phyloP scores from a whole-genome alignment of 2,797 vertebrate species.

The Coregonus sp. region DNA sequence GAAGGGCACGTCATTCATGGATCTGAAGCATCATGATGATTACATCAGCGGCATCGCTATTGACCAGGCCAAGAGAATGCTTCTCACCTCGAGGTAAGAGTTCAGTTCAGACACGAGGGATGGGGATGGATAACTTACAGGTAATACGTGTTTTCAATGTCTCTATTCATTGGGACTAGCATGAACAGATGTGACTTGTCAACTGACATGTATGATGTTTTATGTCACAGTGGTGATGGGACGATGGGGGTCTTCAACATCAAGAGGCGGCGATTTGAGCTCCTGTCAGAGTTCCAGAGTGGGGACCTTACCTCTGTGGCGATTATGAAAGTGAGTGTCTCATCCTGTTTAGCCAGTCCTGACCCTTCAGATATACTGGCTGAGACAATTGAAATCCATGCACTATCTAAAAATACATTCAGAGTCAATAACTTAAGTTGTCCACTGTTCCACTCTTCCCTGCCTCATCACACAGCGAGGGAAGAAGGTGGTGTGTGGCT shows the following conservation, averaged over 20 bases:
- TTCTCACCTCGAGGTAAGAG: slow-evolving; percentile 87
- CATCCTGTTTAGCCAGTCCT: not conserved
- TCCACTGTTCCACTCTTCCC: not conserved
- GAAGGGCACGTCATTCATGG: slow-evolving; percentile 84
- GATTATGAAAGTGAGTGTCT: slow-evolving; percentile 83
- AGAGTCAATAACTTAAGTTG: not conserved
- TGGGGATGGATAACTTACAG: not conserved
- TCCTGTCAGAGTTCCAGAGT: slow-evolving; percentile 88
- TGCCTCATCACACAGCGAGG: slow-evolving; percentile 70
- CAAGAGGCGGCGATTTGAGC: slow-evolving; percentile 86
- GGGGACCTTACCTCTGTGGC: slow-evolving; percentile 89
- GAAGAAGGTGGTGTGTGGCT: slow-evolving; percentile 90
- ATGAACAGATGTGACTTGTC: not conserved
- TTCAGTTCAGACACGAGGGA: not conserved
- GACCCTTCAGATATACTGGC: not conserved
- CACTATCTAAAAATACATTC: not conserved
- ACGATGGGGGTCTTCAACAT: slow-evolving; percentile 93
- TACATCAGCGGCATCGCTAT: slow-evolving; percentile 89
- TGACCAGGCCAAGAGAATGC: slow-evolving; percentile 83
- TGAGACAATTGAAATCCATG: not conserved
- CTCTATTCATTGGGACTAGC: not conserved
- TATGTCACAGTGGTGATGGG: slow-evolving; percentile 83
- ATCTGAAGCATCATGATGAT: slow-evolving; percentile 89
- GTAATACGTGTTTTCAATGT: not conserved
- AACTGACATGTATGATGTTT: not conserved